Evolutionary conservation across 2,888 invertebrate species (phyloP), one percentile per base, ranked within the genome.

Genomic region (Dasysyrphus tricinctus): DNA sequence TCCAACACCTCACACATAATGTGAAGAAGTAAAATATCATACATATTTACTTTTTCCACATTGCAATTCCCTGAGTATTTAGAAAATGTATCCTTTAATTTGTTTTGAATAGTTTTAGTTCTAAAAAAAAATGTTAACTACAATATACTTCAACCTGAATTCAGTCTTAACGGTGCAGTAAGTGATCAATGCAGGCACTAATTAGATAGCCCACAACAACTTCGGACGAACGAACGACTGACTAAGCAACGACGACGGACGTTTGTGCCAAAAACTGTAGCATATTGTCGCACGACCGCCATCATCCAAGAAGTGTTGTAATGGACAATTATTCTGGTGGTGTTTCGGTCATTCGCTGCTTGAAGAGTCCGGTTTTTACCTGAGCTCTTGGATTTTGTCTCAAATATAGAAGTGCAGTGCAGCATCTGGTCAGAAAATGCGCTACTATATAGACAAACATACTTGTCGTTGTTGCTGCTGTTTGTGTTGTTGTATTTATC

Each of bases 361-460:
- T 29, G 47, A 82, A 61, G 78, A 79, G 65, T 80, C 84, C 57
- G 84, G 84, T 84, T 80, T 69, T 37, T 39, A 34, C 9, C 24
- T 37, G n/a, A 47, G 44, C 44, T 49, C 47, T 49, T 42, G 32
- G 39, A 69, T 16, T 42, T 63, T 3, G 29, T 78, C 44, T 44
- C 39, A 69, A 37, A 39, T 37, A 29, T 39, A 56, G 63, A 72
- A 80, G 80, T 80, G 70, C 75, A 69, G 57, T n/a, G n/a, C 75
- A 69, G 75, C 76, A 54, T 56, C 63, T 65, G 63, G 63, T 16
- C 19, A 61, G 24, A 47, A 47, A 65, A 44, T 16, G 34, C n/a
- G n/a, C 8, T 51, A 12, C 51, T 14, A 14, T 29, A 24, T 3
- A n/a, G 5, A 54, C 11, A 24, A 5, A 16, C 5, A 16, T 34